phyloP scores from a whole-genome alignment of 1,140 invertebrate species.

The Ips nitidus region DNA sequence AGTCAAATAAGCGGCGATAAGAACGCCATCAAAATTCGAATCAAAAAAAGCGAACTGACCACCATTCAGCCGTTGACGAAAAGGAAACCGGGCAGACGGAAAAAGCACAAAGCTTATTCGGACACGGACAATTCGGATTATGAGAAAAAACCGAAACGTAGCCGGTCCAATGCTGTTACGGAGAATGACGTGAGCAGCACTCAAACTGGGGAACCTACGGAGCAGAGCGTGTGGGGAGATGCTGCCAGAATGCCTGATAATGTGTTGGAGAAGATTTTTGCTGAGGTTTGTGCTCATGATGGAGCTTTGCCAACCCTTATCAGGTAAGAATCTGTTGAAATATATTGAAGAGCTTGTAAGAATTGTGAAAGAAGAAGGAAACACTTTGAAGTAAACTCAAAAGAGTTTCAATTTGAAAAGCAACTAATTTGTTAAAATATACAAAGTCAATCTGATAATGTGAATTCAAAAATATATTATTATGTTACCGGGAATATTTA shows the following conservation, averaged over 20 bases:
- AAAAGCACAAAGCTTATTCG: slow-evolving; percentile 51
- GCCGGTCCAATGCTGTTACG: slow-evolving; percentile 33
- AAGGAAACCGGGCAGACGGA: slow-evolving; percentile 55
- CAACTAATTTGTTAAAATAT: no score
- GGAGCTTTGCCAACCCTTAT: slow-evolving; percentile 73
- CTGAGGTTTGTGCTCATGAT: slow-evolving; percentile 63
- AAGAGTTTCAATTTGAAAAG: no score
- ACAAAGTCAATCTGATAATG: no score
- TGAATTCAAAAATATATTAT: no score
- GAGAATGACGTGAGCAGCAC: slow-evolving; percentile 44
- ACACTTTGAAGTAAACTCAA: no score
- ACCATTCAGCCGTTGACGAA: slow-evolving; percentile 40
- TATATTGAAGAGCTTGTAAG: background rate
- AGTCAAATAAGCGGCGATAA: slow-evolving; percentile 63
- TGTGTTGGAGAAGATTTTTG: slow-evolving; percentile 71
- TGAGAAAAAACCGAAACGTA: slow-evolving; percentile 53
- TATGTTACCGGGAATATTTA: no score
- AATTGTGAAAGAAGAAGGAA: no score
- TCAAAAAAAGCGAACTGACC: slow-evolving; percentile 59
- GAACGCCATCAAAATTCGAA: slow-evolving; percentile 64
- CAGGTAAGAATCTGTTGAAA: slow-evolving; percentile 55
- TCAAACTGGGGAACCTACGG: slow-evolving; percentile 52
- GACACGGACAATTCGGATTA: slow-evolving; percentile 57
- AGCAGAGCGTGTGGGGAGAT: slow-evolving; percentile 61
- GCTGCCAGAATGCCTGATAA: slow-evolving; percentile 59